Evolutionary conservation across 2,113 vertebrate species (phyloP), one percentile per base, ranked within the genome.

Genomic region (Thomomys bottae): DNA sequence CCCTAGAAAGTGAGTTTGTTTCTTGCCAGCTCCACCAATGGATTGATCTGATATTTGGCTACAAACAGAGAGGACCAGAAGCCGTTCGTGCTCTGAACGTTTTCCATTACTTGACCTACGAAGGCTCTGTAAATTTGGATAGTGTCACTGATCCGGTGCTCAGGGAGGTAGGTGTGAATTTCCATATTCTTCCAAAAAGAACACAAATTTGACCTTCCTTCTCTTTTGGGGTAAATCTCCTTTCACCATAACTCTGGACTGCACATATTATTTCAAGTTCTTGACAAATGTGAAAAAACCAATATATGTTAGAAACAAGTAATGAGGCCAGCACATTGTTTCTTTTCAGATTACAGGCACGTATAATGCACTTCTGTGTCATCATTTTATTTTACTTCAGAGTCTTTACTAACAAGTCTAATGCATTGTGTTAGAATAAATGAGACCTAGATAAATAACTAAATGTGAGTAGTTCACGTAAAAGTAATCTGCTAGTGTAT

Each of bases 11-110:
- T 15, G 99, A 99, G 96, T 99, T 99, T 98, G 99, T 99, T 93
- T 99, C 99, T 88, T 99, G 99, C 98, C 99, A 99, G 18, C 99
- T 99, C 96, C 99, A 99, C 97, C 99, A 99, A 96, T 99, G 99
- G 99, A 99, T 99, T 95, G 99, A 99, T 98, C 99, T 99, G 96
- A 98, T 99, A 98, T 99, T 99, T 97, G 99, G 99, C 97, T 99
- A 99, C 97, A 99, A 99, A 97, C 99, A 99, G 96, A 98, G 99
- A 91, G 99, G 99, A 83, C 99, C 99, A 3, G 99, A 99, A 98
- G 99, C 99, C 0, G 98, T 98, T 81, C 98, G 99, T 12, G 99
- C 99, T 72, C 99, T 99, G 97, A 99, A 99, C 15, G 98, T 99
- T 98, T 99, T 99, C 95, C 99, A 99, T 98, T 98, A 99, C 97